Base-by-base conservation (phyloP, 2,888 invertebrate species). In the Plutella xylostella region DNA sequence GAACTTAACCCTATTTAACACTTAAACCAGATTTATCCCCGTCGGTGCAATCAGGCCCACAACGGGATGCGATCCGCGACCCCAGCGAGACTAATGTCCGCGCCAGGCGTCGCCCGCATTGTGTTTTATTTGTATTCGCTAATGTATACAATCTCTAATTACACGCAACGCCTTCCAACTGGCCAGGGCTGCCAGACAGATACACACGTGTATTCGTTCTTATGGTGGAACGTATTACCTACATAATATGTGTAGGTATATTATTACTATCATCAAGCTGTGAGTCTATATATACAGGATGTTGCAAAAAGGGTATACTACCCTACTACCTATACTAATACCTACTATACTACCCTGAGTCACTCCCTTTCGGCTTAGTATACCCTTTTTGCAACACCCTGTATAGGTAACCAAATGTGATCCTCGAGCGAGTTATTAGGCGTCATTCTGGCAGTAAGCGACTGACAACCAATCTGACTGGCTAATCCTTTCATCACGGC, bases 111-210 rank as follows among this genome's bases (percentile, higher is more conserved):
- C 39, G 39, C 39, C 25, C 39, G 39, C 39, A 39, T 39, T 39
- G 39, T 39, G 39, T 25, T 39, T 25, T 39, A 39, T 34, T 83
- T 83, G 80, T 78, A 74, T 70, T 80, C 52, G 72, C 71, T 78
- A 82, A 82, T 82, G 80, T 82, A 80, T 79, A 80, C 82, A 79
- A 75, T 78, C 79, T 78, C 77, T 83, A 82, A 83, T 82, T 83
- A 83, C 82, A 83, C 72, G 80, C 77, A 79, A 78, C 74, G 76
- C 76, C 72, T 65, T 61, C 52, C 55, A 53, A 53, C 57, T 54
- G 7, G 39, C 14, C 19, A 39, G 15, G 82, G 80, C 42, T 79
- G 74, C 14, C 61, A 51, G 67, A n/a, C n/a, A n/a, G n/a, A n/a
- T n/a, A n/a, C n/a, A n/a, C n/a, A n/a, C n/a, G n/a, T n/a, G n/a